Evolutionary conservation across 2,888 invertebrate species (phyloP).

Genomic region (Pherbina coryleti): DNA sequence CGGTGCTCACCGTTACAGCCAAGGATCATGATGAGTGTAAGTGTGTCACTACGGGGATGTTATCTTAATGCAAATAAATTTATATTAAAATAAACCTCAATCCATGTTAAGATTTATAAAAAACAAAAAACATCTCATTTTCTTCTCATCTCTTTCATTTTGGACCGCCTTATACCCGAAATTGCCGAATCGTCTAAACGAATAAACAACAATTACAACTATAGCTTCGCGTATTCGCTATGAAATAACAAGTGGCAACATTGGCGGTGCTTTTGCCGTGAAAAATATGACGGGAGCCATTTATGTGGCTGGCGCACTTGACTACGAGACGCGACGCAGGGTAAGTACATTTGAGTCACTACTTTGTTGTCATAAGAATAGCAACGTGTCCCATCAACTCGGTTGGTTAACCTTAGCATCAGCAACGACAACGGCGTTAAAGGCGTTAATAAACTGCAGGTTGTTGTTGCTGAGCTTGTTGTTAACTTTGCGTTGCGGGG

Average conservation of each 20-base stretch:
- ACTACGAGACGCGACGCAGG: slow-evolving; percentile 96
- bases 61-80: not conserved
- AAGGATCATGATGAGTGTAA: slow-evolving; percentile 99
- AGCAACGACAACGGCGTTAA: not conserved
- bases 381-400: not conserved
- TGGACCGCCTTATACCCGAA: not conserved
- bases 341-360: slow-evolving; percentile 74
- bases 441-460: not conserved
- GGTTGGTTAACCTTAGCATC: not conserved
- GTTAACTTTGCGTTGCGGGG: not conserved
- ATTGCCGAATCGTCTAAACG: slow-evolving; percentile 22
- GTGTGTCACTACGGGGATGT: slow-evolving; percentile 69
- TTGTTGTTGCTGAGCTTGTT: not conserved
- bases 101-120: not conserved
- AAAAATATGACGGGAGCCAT: slow-evolving; percentile 99
- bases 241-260: slow-evolving; percentile 99
- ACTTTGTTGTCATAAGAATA: not conserved
- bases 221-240: slow-evolving; percentile 98
- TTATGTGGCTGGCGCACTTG: slow-evolving; percentile 96
- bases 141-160: not conserved
- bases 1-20: slow-evolving; percentile 97
- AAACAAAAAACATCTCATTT: not conserved
- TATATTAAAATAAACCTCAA: not conserved
- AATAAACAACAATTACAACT: slow-evolving; percentile 54
- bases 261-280: slow-evolving; percentile 97